Conservation (phyloP, 2,888 invertebrate species). For the Dexiosoma caninum region DNA sequence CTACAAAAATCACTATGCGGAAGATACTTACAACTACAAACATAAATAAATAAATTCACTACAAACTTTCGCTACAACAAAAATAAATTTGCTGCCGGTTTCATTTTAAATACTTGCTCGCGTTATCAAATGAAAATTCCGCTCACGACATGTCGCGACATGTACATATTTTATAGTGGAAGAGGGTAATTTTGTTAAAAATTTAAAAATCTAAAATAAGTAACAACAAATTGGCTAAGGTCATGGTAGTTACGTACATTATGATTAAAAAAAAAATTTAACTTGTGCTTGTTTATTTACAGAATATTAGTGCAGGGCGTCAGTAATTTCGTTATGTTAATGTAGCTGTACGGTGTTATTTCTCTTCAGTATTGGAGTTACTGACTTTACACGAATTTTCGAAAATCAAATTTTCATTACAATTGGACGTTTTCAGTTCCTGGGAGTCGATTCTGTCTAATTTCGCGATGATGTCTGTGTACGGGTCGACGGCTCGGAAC, state of each 20-base stretch:
- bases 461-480: no score
- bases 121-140: background rate
- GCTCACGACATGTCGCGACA: constrained; percentile 18
- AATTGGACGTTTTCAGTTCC: no score
- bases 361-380: no score
- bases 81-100: background rate
- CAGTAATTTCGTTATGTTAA: background rate
- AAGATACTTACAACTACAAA: constrained; percentile 44
- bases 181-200: background rate
- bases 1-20: constrained; percentile 52
- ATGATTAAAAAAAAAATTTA: background rate
- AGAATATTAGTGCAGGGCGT: constrained; percentile 6
- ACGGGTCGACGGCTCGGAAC: no score
- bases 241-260: constrained; percentile 21
- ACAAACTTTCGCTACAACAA: constrained; percentile 55
- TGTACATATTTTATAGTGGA: background rate
- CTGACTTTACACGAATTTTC: no score
- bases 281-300: background rate
- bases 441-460: no score
- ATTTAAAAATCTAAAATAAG: background rate
- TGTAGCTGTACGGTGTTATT: no score
- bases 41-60: background rate
- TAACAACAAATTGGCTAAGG: constrained; percentile 36
- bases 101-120: no score
- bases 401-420: no score